phyloP scores from a whole-genome alignment of 1,140 invertebrate species.

The Calosoma granatense region DNA sequence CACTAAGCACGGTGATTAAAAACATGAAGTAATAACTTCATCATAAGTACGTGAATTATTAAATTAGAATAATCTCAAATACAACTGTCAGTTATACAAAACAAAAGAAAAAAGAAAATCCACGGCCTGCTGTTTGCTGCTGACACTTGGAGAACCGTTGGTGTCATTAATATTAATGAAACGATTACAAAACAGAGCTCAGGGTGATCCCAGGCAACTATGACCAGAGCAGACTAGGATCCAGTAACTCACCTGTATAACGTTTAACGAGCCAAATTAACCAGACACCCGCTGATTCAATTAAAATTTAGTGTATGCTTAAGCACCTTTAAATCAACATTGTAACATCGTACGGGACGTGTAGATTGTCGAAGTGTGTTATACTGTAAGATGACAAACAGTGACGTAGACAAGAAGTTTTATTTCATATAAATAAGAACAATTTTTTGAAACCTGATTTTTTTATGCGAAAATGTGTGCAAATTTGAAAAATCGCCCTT shows the following conservation, averaged over 20 bases:
- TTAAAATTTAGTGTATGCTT: slow-evolving; percentile 1
- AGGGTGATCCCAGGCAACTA: not conserved
- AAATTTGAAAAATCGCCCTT: too few relatives aligned
- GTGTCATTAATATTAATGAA: slow-evolving; percentile 7
- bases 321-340: slow-evolving; percentile 7
- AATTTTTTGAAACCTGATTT: too few relatives aligned
- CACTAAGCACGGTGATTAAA: too few relatives aligned
- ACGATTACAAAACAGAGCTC: slow-evolving; percentile 2
- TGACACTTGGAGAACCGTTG: not conserved
- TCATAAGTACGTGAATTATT: too few relatives aligned
- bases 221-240: not conserved
- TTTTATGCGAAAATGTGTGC: too few relatives aligned
- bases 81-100: not conserved
- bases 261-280: slow-evolving; percentile 7
- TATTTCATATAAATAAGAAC: too few relatives aligned
- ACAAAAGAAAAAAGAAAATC: not conserved
- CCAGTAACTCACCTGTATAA: slow-evolving; percentile 6
- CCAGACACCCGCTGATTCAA: slow-evolving; percentile 1
- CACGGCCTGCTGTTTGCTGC: not conserved
- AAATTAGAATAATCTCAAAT: too few relatives aligned
- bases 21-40: too few relatives aligned
- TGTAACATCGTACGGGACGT: not conserved
- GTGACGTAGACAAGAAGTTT: too few relatives aligned
- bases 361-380: not conserved
- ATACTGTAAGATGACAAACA: not conserved